Evolutionary conservation across 2,797 vertebrate species (phyloP), one percentile per base, ranked within the genome.

Genomic region (Clarias laeviceps): DNA sequence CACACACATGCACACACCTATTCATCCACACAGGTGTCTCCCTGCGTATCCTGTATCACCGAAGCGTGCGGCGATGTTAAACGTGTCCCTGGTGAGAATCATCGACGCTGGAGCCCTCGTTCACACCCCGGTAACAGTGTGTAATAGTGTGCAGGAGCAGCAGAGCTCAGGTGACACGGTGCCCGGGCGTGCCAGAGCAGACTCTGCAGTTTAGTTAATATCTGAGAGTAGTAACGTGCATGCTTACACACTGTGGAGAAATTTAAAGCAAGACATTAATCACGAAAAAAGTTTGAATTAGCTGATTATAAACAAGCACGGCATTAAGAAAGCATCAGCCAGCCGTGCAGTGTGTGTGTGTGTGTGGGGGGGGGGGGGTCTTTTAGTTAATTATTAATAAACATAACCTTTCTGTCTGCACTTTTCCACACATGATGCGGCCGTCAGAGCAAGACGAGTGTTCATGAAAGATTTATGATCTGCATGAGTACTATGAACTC

Each of bases 311-410:
- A 62, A 20, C 68, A 34, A 29, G 27, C 37, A 37, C 4, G 0
- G 32, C 56, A 34, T 24, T 12, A 27, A n/a, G 7, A 29, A 59
- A 59, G 22, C 69, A 59, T 74, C 27, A 62, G 5, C 62, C 61
- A 74, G 59, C 37, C 69, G 7, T 74, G 56, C 82, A 1, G 69
- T 37, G 62, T 45, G 45, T 50, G 45, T 50, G 45, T 50, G 45
- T 18, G 22, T 74, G 20, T 78, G 57, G 29, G 37, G 37, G 5
- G 37, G 2, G 34, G 34, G 37, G 37, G 37, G 5, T 5, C 32
- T 8, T 64, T 64, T 61, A 40, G 59, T 40, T 78, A 62, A 83
- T 86, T 34, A 79, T 82, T 82, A 79, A 82, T 69, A 61, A 34
- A 56, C 5, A 15, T 77, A 65, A 82, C 72, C 79, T 85, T 82